Evolutionary conservation across 35 echinoderm and acorn worm species (phyloP).

Genomic region (Nesometra sesokonis): DNA sequence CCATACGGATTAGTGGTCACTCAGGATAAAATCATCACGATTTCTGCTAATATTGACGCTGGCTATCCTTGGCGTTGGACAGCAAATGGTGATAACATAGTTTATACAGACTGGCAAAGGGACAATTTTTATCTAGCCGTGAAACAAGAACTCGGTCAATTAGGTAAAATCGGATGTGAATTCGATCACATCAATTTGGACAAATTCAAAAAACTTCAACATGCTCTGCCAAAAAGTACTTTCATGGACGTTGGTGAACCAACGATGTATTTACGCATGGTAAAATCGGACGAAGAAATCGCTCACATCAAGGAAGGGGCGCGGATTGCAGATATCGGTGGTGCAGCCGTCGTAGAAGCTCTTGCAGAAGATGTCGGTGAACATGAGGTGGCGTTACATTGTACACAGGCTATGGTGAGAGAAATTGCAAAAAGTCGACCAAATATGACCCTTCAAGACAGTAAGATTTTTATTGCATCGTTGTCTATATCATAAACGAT

Average conservation of each 20-base stretch:
- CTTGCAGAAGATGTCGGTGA: slow-evolving; percentile 59
- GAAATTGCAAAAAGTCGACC: slow-evolving; percentile 77
- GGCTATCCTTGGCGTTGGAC: slow-evolving; percentile 79
- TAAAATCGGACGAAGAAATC: slow-evolving; percentile 86
- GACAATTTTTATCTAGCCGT: slow-evolving; percentile 81
- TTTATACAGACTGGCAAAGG: slow-evolving; percentile 85
- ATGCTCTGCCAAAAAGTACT: slow-evolving; percentile 40
- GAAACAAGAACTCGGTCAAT: slow-evolving; percentile 26
- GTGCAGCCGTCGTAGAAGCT: slow-evolving; percentile 54
- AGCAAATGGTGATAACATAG: slow-evolving; percentile 39
- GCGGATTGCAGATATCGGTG: slow-evolving; percentile 68
- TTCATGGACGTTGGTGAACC: slow-evolving; percentile 66
- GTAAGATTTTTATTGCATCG: too few relatives aligned
- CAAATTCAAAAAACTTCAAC: slow-evolving; percentile 48
- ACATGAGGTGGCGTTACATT: slow-evolving; percentile 56
- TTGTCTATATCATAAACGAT: too few relatives aligned
- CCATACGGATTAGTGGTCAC: slow-evolving; percentile 76
- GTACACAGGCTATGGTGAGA: slow-evolving; percentile 52
- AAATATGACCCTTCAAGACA: slow-evolving; percentile 67
- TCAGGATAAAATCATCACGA: slow-evolving; percentile 53
- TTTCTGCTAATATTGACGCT: slow-evolving; percentile 65
- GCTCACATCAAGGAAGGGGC: slow-evolving; percentile 70
- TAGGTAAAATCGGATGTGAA: slow-evolving; percentile 75
- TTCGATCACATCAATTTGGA: slow-evolving; percentile 69
- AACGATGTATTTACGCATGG: slow-evolving; percentile 66